Base-by-base conservation (phyloP, 2,797 vertebrate genomes). In the Brachyrhaphis roseni region DNA sequence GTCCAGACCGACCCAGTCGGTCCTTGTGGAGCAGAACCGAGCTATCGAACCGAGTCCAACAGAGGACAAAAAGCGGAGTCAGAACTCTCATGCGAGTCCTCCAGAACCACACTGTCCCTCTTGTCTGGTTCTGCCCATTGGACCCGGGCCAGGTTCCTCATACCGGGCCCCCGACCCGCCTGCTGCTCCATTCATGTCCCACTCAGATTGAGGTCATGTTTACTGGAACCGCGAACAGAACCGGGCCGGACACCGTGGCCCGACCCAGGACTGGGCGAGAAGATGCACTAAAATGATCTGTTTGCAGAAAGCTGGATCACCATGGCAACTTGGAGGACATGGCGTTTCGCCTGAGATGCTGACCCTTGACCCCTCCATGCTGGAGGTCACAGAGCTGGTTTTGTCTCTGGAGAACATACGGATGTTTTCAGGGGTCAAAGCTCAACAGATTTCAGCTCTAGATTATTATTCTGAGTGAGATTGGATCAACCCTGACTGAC, bases 141-240 rank as follows among this genome's bases (percentile, higher is more conserved):
- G 89, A 91, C 64, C 70, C 0, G 31, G 79, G 92, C 91, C 94
- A 89, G 68, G 46, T 90, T 86, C 85, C 81, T 88, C 80, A 89
- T 87, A 84, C 91, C 88, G 79, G 80, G 59, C 87, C 86, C 79
- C 78, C 66, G 51, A 78, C 87, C 84, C 74, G 64, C 49, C 81
- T 46, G 78, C 90, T 83, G 86, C 93, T 93, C 89, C 84, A 90
- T 90, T 92, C 83, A 89, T 91, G 86, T 85, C 77, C 83, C 23
- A 68, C 75, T 88, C 89, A 82, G 76, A 81, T 85, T 64, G 80
- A 92, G 93, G 90, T 93, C 89, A 87, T 46, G 79, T 93, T 94
- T 92, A 91, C 93, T 92, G 90, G 90, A 90, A 87, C 86, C 1
- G 74, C 23, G 78, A 81, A 74, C 84, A 81, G 75, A 28, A 57